Conservation (phyloP, 2,888 invertebrate genomes). For the Parelbella ahira region DNA sequence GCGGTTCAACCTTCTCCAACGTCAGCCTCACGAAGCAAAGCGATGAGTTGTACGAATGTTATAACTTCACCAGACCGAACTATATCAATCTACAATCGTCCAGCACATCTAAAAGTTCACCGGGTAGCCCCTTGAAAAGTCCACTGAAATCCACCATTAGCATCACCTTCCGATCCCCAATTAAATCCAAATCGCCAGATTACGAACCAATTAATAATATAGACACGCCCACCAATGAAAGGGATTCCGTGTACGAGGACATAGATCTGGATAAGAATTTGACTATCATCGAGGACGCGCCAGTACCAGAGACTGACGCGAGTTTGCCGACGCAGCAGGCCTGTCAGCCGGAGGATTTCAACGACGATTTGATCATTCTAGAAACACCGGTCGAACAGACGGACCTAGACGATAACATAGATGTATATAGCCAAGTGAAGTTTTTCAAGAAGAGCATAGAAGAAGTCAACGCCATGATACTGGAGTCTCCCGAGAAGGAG, state of each 20-base stretch:
- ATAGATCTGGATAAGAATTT: slow-evolving; percentile 71
- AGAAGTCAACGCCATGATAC: slow-evolving; percentile 84
- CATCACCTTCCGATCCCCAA: slow-evolving; percentile 85
- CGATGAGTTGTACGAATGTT: slow-evolving; percentile 64
- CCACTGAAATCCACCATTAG: slow-evolving; percentile 86
- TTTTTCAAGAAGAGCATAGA: slow-evolving; percentile 85
- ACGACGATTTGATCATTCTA: slow-evolving; percentile 66
- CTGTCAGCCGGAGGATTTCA: slow-evolving; percentile 67
- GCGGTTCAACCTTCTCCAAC: slow-evolving; percentile 67
- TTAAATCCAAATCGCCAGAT: slow-evolving; percentile 59
- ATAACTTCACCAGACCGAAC: slow-evolving; percentile 62
- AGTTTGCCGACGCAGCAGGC: slow-evolving; percentile 80
- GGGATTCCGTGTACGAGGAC: slow-evolving; percentile 81
- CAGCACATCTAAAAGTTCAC: slow-evolving; percentile 66
- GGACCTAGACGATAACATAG: slow-evolving; percentile 57
- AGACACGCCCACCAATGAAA: slow-evolving; percentile 64
- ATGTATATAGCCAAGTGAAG: slow-evolving; percentile 88
- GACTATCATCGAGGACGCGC: slow-evolving; percentile 77
- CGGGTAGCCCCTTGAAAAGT: slow-evolving; percentile 70
- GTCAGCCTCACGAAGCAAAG: slow-evolving; percentile 51
- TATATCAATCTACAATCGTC: slow-evolving; percentile 72
- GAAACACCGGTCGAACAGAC: slow-evolving; percentile 79
- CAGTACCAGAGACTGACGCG: slow-evolving; percentile 77
- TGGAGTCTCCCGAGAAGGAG: slow-evolving; percentile 54
- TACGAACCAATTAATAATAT: slow-evolving; percentile 70